These are phyloP conservation scores for Lasioglossum baleicum DNA, from an alignment of 1,140 invertebrate genomes.

Conservation along the genomic window DNA sequence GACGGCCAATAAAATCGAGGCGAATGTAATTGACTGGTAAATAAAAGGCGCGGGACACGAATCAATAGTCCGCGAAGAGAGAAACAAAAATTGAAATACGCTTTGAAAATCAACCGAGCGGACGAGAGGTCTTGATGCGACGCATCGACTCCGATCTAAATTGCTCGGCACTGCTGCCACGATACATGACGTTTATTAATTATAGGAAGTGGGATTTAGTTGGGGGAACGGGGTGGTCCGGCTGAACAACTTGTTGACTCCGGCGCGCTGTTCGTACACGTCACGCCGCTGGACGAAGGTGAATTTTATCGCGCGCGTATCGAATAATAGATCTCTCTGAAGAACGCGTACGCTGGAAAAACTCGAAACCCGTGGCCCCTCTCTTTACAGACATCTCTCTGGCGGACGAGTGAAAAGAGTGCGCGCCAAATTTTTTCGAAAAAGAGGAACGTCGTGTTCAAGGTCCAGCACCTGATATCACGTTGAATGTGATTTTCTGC, in stretches of 20 bases:
- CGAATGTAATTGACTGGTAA: constrained; percentile 51
- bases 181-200: constrained; percentile 70
- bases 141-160: constrained; percentile 58
- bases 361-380: no score
- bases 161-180: constrained; percentile 54
- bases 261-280: constrained; percentile 52
- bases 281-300: constrained; percentile 34
- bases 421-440: no score
- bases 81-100: constrained; percentile 61
- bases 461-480: no score
- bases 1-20: constrained; percentile 51
- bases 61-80: constrained; percentile 45
- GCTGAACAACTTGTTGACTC: constrained; percentile 70
- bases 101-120: constrained; percentile 58
- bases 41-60: constrained; percentile 54
- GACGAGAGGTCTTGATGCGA: constrained; percentile 55
- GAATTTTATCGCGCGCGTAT: constrained; percentile 38
- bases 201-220: constrained; percentile 72
- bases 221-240: constrained; percentile 63
- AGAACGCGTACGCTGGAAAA: neutral
- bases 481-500: no score
- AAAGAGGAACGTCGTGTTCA: no score
- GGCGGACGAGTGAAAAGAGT: no score
- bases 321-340: constrained; percentile 6
- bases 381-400: no score